A percentile compares a stretch with the other conserved stretches of the same genome.
phyloP scores from a whole-genome alignment of 2,113 vertebrate genomes.

The Hyla sarda region DNA sequence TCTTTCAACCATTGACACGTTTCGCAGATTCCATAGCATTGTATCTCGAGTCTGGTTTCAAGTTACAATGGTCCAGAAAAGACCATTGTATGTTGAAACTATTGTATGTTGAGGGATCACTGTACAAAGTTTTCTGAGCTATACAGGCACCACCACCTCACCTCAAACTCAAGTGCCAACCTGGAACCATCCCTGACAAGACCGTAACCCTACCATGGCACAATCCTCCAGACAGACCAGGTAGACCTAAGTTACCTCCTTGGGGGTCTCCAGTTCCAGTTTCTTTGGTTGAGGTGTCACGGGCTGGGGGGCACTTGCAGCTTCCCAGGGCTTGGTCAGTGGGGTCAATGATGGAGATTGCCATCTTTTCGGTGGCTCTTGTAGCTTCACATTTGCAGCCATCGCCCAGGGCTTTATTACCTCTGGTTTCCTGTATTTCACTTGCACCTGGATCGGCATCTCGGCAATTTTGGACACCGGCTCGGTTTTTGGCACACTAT shows the following conservation, averaged over 20 bases:
- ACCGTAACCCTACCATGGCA: too few relatives aligned
- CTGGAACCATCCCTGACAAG: too few relatives aligned
- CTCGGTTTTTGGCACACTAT: slow-evolving; percentile 75
- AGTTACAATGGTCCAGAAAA: too few relatives aligned
- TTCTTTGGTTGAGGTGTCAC: slow-evolving; percentile 70
- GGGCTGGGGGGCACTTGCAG: slow-evolving; percentile 77
- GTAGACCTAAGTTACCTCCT: slow-evolving; percentile 75
- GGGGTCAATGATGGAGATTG: slow-evolving; percentile 48
- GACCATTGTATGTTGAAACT: too few relatives aligned
- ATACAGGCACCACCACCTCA: too few relatives aligned
- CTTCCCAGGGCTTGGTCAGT: slow-evolving; percentile 79
- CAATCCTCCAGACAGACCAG: neutral
- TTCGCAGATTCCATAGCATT: too few relatives aligned
- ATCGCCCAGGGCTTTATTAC: slow-evolving; percentile 84
- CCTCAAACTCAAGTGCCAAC: too few relatives aligned
- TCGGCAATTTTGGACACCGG: slow-evolving; percentile 67
- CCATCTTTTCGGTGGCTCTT: slow-evolving; percentile 68
- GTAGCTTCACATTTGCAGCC: slow-evolving; percentile 70
- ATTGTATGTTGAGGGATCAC: too few relatives aligned
- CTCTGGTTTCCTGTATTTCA: slow-evolving; percentile 77
- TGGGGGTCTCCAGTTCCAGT: slow-evolving; percentile 73
- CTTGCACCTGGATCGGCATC: slow-evolving; percentile 75
- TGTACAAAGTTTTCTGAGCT: too few relatives aligned
- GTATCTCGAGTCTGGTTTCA: too few relatives aligned
- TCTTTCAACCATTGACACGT: too few relatives aligned